Percentiles rank a stretch among this genome's conserved stretches.
phyloP scores from a whole-genome alignment of 2,113 vertebrate species.

The Leucoraja erinaceus region DNA sequence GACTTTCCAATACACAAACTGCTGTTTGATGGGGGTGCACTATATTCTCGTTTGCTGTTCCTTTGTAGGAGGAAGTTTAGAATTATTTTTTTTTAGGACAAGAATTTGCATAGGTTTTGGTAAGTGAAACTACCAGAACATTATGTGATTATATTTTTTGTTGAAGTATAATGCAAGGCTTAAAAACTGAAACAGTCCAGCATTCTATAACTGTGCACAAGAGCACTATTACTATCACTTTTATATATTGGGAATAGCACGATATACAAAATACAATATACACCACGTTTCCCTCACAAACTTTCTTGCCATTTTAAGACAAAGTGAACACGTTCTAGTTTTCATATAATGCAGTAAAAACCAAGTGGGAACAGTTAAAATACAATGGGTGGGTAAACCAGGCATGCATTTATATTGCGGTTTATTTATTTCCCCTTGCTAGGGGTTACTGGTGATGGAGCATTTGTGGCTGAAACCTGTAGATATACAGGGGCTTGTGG shows the following conservation, averaged over 20 bases:
- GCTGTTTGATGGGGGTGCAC: no score
- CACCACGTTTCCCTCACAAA: neutral
- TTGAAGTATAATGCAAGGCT: neutral
- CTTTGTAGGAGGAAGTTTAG: no score
- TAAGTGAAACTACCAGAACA: neutral
- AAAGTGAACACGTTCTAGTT: neutral
- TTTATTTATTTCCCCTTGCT: neutral
- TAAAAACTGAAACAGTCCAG: neutral
- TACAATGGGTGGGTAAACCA: neutral
- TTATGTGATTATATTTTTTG: neutral
- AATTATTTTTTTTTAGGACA: neutral
- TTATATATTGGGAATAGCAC: neutral
- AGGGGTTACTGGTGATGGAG: no score
- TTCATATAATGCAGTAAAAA: neutral
- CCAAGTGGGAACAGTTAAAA: neutral
- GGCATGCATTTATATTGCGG: neutral
- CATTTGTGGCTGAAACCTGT: no score
- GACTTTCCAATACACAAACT: no score
- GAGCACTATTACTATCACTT: neutral
- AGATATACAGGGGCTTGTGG: neutral
- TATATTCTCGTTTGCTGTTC: no score
- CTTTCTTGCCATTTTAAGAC: neutral
- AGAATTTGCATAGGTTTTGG: neutral
- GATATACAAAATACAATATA: no score
- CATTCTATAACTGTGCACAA: no score